Base-by-base conservation (phyloP, 2,797 vertebrate genomes). In the Mallotus villosus region DNA sequence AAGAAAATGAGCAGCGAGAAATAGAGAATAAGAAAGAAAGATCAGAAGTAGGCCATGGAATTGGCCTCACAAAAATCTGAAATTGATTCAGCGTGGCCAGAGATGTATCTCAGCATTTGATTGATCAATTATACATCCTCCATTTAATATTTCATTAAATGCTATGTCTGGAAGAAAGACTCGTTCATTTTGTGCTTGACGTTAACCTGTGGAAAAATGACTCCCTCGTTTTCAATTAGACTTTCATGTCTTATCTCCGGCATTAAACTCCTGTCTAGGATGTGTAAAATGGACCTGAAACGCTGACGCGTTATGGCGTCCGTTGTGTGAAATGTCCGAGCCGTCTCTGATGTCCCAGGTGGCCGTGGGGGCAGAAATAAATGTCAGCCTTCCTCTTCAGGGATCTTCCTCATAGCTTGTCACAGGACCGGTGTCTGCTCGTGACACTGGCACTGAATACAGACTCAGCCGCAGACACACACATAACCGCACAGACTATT, bases 71-170 rank as follows among this genome's bases (percentile, higher is more conserved):
- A 73, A 71, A 80, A 73, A 65, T 19, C 24, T 21, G 27, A 2
- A 74, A 55, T 51, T 53, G 68, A 53, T 71, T 78, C 76, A 67
- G 25, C 14, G 32, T 24, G 59, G 51, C 24, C n/a, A 71, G 71
- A 71, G 72, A 78, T 69, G 68, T 21, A 79, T 83, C 82, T 71
- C 34, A 73, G 41, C 59, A 61, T 80, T 51, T 70, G 66, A 63
- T 67, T 27, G 49, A 80, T 86, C 63, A 84, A 82, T 87, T 82
- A 83, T 80, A 77, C 71, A 84, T 79, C 37, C 67, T 19, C 67
- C 32, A 77, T 77, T 75, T 63, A 86, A 86, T 85, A 83, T 86
- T 82, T 84, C 24, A 81, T 70, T 58, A 67, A 70, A 67, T 59
- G 55, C 62, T 12, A n/a, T 37, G 41, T 75, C 66, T 77, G 64